These are phyloP conservation scores for Hoplias malabaricus DNA, from an alignment of 2,113 vertebrate species.

Conservation along the genomic window DNA sequence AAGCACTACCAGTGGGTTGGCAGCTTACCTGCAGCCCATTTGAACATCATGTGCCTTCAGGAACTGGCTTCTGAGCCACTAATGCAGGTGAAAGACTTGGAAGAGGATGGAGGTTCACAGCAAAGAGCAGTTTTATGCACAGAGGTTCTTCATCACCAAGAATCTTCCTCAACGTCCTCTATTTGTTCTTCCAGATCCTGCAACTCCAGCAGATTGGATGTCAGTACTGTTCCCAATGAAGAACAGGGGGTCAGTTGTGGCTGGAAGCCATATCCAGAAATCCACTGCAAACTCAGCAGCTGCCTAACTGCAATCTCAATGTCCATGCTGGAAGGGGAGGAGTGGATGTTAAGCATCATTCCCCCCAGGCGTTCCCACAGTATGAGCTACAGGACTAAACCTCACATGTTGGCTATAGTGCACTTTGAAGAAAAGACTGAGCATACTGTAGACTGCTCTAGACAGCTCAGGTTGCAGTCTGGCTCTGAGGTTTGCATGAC, in stretches of 20 bases:
- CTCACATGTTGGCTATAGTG: slow-evolving; percentile 24
- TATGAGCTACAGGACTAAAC: slow-evolving; percentile 71
- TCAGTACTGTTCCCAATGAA: slow-evolving; percentile 39
- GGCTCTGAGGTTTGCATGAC: slow-evolving; percentile 59
- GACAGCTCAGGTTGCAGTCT: slow-evolving; percentile 33
- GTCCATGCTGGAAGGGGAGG: slow-evolving; percentile 14
- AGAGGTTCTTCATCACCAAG: slow-evolving; percentile 66
- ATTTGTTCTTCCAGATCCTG: slow-evolving; percentile 66
- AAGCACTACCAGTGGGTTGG: slow-evolving; percentile 70
- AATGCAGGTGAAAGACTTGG: slow-evolving; percentile 56
- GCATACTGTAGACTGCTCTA: accelerated
- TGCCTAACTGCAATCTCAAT: slow-evolving; percentile 65
- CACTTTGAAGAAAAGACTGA: neutral
- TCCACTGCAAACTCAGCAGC: slow-evolving; percentile 68
- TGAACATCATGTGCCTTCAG: slow-evolving; percentile 70
- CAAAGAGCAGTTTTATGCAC: slow-evolving; percentile 65
- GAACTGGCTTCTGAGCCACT: slow-evolving; percentile 76
- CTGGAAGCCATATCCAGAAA: slow-evolving; percentile 48
- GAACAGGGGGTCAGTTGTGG: slow-evolving; percentile 53
- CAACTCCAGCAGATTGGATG: slow-evolving; percentile 64
- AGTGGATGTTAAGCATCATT: neutral
- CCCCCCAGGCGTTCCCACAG: slow-evolving; percentile 61
- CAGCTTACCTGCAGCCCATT: slow-evolving; percentile 62
- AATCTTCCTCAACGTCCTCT: slow-evolving; percentile 66
- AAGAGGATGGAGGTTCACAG: slow-evolving; percentile 50